Evolutionary conservation across 2,113 vertebrate species (phyloP), one percentile per base, ranked within the genome.

Genomic region (Carassius auratus): DNA sequence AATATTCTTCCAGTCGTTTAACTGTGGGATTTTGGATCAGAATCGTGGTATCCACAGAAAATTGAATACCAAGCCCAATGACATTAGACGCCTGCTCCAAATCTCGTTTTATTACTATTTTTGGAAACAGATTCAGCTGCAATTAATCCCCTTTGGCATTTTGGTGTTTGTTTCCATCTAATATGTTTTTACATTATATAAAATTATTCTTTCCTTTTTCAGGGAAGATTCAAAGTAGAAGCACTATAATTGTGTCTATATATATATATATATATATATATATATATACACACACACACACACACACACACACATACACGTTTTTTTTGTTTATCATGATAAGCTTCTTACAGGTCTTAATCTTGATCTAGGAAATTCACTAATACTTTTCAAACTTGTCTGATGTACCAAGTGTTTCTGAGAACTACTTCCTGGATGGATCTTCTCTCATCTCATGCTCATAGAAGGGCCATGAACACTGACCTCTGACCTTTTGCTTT

Each of bases 41-140:
- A 87, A 85, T 88, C 14, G 78, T 85, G 42, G 85, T 62, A 1
- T 59, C 8, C 57, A 59, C 19, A 59, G 57, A 21, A 94, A 92
- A 93, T 90, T 90, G 90, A 92, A 91, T 92, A 80, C 85, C 74
- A 38, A 74, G 85, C 81, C 80, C 55, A 78, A 48, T 45, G 62
- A 66, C 88, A 55, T 10, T 48, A 55, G 48, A 86, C 61, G 75
- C 79, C 17, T 59, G 84, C 83, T 89, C 75, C 30, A 21, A 81
- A 36, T 81, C 84, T 42, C 83, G 87, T 45, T 26, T 55, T 26
- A 14, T 14, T 48, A 23, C 83, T 90, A 83, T 83, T 85, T 89
- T 81, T 76, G 59, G 75, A 76, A 55, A 50, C 79, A 71, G 17
- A 7, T 86, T 86, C 68, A 76, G 76, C 84, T 52, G 61, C 30